Evolutionary conservation across 2,113 vertebrate genomes (phyloP), one percentile per base, ranked within the genome.

Genomic region (Leiothrix lutea): DNA sequence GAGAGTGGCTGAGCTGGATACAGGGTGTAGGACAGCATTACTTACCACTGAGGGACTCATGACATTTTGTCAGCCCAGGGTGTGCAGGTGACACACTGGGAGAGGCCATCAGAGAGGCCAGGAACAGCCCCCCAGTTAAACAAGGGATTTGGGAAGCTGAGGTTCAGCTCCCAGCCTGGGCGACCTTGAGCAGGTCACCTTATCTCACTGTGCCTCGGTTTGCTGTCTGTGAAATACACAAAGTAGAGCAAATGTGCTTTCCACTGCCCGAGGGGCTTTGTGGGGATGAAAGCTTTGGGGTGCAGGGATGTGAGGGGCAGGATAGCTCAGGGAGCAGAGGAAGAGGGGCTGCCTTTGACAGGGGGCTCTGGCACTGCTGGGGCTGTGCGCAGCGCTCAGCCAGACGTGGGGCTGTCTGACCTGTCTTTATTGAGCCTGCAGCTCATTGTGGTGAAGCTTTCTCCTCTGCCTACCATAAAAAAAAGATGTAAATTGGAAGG

Each of bases 401-500:
- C 95, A 86, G 94, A 36, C 85, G 3, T 14, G 44, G 79, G 77
- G 51, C 81, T 0, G 11, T 12, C 67, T 73, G 90, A 87, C 26
- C 78, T 45, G 66, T 40, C 82, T 47, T 72, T 38, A 61, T 31
- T 53, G 85, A 90, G 80, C 58, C 72, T 78, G 6, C 73, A 19
- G 54, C 71, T 88, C 75, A 44, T 92, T 90, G 88, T 92, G 65
- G 61, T 22, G 86, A 47, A 83, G 89, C 83, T 90, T 87, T 94
- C 67, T 94, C 90, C 71, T 88, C 86, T 84, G 90, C 67, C 77
- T 60, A 54, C 80, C 79, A 38, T 85, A 71, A 92, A 91, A 95
- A 92, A 87, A 92, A 83, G 40, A 80, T 75, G 91, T 82, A 95
- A 95, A 96, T 83, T 90, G 91, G 87, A 86, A 80, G 64, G 66